A percentile compares a stretch with the other conserved stretches of the same genome.
Evolutionary conservation across 2,113 vertebrate species (phyloP).

Genomic region (Zosterops hypoxanthus): DNA sequence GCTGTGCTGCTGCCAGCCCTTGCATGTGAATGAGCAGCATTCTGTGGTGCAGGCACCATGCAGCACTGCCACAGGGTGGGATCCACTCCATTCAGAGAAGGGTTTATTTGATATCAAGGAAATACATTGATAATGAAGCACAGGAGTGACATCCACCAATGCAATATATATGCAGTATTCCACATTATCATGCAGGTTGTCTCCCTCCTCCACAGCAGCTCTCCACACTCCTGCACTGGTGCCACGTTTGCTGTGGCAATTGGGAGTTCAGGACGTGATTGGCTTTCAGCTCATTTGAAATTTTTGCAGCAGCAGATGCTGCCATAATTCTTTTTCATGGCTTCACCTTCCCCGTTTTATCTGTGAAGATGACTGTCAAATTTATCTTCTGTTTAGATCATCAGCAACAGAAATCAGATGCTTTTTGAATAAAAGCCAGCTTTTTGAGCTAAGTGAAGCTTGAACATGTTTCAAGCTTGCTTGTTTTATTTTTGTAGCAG

Average conservation of each 20-base stretch:
- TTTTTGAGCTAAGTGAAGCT: background rate
- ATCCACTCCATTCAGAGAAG: background rate
- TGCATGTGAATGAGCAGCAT: background rate
- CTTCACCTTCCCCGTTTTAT: conserved; percentile 62
- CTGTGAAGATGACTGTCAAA: conserved; percentile 59
- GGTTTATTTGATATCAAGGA: background rate
- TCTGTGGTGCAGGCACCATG: background rate
- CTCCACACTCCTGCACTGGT: background rate
- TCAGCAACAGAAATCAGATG: conserved; percentile 50
- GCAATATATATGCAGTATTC: background rate
- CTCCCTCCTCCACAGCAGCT: background rate
- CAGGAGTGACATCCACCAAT: background rate
- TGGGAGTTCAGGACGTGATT: background rate
- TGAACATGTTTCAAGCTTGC: background rate
- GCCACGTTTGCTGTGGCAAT: background rate
- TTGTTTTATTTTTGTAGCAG: background rate
- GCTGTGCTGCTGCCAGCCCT: background rate
- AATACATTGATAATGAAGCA: background rate
- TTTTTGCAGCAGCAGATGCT: conserved; percentile 68
- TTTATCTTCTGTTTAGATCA: conserved; percentile 70
- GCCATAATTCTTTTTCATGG: conserved; percentile 71
- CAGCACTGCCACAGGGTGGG: background rate
- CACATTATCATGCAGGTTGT: background rate
- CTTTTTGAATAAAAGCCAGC: background rate
- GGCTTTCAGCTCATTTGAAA: background rate